These are phyloP conservation scores for Luidia sarsii DNA, from an alignment of 53 echinoderm and acorn worm species.

Conservation along the genomic window DNA sequence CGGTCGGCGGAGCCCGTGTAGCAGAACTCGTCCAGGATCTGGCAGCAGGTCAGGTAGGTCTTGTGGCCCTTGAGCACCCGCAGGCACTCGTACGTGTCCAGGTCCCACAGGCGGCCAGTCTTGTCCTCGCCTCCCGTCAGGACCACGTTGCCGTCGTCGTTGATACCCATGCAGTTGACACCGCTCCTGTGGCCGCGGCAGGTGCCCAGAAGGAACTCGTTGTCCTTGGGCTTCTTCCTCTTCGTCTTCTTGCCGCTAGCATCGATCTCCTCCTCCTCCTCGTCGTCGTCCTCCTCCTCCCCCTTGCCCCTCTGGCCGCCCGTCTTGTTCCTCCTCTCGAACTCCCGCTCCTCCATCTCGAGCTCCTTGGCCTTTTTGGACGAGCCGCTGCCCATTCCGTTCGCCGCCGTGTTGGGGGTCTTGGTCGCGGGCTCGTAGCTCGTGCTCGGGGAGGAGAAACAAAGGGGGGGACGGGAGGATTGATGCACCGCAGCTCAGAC, in stretches of 20 bases:
- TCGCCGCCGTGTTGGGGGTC: not conserved
- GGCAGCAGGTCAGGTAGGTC: constrained; percentile 84
- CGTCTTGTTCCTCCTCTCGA: constrained; percentile 63
- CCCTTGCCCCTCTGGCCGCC: constrained; percentile 25
- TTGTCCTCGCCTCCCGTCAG: constrained; percentile 95
- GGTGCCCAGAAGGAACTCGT: constrained; percentile 67
- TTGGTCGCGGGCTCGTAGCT: too few species aligned
- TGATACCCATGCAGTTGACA: constrained; percentile 89
- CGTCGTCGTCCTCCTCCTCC: constrained; percentile 47
- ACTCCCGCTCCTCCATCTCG: constrained; percentile 76
- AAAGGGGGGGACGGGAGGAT: too few species aligned
- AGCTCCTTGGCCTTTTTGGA: constrained; percentile 80
- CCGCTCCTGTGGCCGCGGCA: constrained; percentile 81
- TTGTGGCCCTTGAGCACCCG: constrained; percentile 80
- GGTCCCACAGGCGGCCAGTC: constrained; percentile 79
- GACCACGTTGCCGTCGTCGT: constrained; percentile 73
- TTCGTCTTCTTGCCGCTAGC: constrained; percentile 67
- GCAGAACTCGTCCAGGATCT: constrained; percentile 79
- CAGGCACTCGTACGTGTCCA: constrained; percentile 30
- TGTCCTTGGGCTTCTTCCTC: constrained; percentile 74
- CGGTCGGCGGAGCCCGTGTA: constrained; percentile 94
- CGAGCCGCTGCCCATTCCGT: constrained; percentile 88
- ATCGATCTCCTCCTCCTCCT: constrained; percentile 59
- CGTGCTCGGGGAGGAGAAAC: too few species aligned
- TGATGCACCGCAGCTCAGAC: not conserved